phyloP scores from a whole-genome alignment of 2,113 vertebrate genomes.

The Cebus imitator region DNA sequence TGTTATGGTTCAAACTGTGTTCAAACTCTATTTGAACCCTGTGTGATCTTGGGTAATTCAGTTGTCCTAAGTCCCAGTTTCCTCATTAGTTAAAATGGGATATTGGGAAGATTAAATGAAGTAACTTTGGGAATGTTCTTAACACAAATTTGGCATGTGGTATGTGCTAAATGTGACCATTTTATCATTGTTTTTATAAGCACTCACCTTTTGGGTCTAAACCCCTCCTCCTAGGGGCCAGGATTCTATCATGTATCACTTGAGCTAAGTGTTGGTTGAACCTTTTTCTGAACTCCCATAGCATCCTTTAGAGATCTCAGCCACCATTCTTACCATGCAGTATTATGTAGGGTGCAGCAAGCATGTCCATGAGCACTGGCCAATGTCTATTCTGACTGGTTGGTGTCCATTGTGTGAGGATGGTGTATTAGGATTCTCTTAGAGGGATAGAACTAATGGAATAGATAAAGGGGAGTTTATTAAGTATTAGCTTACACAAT shows the following conservation, averaged over 20 bases:
- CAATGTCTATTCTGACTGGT: background rate
- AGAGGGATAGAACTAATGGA: no score
- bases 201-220: background rate
- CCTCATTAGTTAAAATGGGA: background rate
- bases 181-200: slow-evolving; percentile 12
- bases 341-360: background rate
- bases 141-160: background rate
- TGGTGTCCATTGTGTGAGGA: background rate
- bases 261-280: background rate
- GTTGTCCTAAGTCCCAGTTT: background rate
- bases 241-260: background rate
- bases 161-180: background rate
- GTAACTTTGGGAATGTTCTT: background rate
- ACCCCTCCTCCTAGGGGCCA: background rate
- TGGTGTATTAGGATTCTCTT: no score
- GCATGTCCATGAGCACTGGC: background rate
- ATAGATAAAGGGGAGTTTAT: no score
- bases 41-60: background rate
- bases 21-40: background rate
- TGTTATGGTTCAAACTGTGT: background rate
- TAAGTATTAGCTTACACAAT: no score
- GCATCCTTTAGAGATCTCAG: background rate
- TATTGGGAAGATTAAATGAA: background rate
- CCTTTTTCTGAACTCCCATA: background rate
- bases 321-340: background rate